Base-by-base conservation (phyloP, 2,888 invertebrate genomes). In the Epirrhoe tristata region DNA sequence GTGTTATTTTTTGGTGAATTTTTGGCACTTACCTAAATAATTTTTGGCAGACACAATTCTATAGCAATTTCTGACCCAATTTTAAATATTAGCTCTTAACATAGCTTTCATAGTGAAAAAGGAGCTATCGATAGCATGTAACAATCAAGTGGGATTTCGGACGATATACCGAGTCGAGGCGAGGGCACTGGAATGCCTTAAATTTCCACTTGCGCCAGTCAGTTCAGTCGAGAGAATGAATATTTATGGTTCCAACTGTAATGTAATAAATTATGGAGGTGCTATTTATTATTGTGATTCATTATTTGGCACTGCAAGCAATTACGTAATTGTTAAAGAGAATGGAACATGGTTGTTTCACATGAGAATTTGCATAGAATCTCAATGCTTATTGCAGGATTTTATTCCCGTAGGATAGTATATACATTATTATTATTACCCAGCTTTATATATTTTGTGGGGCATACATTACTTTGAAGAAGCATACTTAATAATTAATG, bases 181-280 rank as follows among this genome's bases (percentile, higher is more conserved):
- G 5, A 70, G 75, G 76, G 69, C 72, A 66, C 65, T 64, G 80
- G 80, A 84, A 87, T 87, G 81, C 81, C 81, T 81, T 81, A 83
- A 82, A 82, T 83, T 85, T 80, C 81, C 79, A 83, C 80, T 81
- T 79, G 78, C 76, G 69, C 70, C 75, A 77, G 78, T 77, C 75
- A 74, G 77, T 76, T 76, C 70, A 76, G 77, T 72, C 78, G 72
- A 61, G 76, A 80, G 76, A 80, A 85, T 86, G 85, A 87, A 88
- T 87, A 88, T 88, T 87, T 88, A 87, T 88, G 83, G 81, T 76
- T 78, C 75, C 74, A 71, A 75, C 76, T 67, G 70, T 75, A 74
- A 81, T 72, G 74, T 76, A 77, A 69, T 70, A 77, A 73, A 74
- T 56, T 66, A 66, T 79, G 78, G 79, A 81, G 74, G 70, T 17